Evolutionary conservation across 2,797 vertebrate genomes (phyloP).

Genomic region (Syngnathus rostellatus): DNA sequence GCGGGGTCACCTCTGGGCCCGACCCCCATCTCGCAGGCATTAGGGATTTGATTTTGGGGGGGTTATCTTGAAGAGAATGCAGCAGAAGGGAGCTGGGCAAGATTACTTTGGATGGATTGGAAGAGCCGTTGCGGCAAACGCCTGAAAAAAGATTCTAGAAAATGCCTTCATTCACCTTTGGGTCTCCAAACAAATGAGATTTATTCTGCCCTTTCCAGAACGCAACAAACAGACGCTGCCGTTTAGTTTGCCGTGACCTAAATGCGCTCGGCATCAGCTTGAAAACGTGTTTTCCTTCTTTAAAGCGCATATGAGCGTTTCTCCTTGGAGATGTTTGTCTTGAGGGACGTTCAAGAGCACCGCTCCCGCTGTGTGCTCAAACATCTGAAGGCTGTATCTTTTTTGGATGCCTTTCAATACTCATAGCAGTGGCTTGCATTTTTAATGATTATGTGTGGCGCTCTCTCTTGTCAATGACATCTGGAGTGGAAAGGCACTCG

Average conservation of each 20-base stretch:
- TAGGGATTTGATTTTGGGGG: conserved; percentile 29
- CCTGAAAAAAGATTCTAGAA: too few species aligned
- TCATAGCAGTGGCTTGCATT: conserved; percentile 27
- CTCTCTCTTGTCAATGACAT: neutral
- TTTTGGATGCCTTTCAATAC: conserved; percentile 25
- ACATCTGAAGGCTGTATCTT: conserved; percentile 65
- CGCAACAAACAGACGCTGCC: neutral
- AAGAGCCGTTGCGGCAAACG: too few species aligned
- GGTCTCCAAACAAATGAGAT: neutral
- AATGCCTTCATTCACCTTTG: too few species aligned
- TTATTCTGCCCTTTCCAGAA: neutral
- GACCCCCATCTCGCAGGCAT: conserved; percentile 23
- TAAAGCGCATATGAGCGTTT: conserved; percentile 40
- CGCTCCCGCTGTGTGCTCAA: conserved; percentile 38
- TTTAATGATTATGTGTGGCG: conserved; percentile 1
- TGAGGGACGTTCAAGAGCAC: conserved; percentile 23
- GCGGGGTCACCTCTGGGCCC: conserved; percentile 51
- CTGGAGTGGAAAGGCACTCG: neutral
- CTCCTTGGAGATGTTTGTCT: conserved; percentile 14
- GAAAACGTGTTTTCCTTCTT: conserved; percentile 25
- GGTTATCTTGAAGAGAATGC: conserved; percentile 46
- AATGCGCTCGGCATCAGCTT: conserved; percentile 16
- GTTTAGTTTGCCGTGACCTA: neutral
- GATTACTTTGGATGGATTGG: conserved; percentile 9
- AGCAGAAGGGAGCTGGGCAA: conserved; percentile 15